These are phyloP conservation scores for Yponomeuta malinellus DNA, from an alignment of 2,888 invertebrate species.

Conservation along the genomic window DNA sequence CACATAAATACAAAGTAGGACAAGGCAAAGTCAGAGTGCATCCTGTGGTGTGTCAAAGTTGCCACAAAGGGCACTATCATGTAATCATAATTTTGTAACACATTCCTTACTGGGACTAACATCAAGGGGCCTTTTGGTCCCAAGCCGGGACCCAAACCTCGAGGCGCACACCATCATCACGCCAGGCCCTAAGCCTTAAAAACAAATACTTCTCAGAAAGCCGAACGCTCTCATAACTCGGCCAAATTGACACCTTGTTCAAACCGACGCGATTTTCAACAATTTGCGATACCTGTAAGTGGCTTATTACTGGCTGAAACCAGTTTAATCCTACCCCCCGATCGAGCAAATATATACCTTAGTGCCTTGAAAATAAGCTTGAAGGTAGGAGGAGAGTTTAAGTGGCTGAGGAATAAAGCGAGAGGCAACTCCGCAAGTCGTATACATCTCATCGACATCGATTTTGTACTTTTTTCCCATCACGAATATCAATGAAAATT, in stretches of 20 bases:
- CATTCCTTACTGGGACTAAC: too few relatives aligned
- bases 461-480: slow-evolving; percentile 70
- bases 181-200: slow-evolving; percentile 48
- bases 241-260: slow-evolving; percentile 74
- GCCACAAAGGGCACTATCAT: too few relatives aligned
- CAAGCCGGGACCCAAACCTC: slow-evolving; percentile 25
- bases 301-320: slow-evolving; percentile 60
- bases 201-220: slow-evolving; percentile 72
- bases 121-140: background rate
- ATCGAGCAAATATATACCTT: background rate
- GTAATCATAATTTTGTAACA: too few relatives aligned
- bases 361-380: background rate
- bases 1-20: too few relatives aligned
- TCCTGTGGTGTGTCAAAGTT: too few relatives aligned
- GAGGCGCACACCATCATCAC: slow-evolving; percentile 18
- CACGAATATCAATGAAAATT: slow-evolving; percentile 75
- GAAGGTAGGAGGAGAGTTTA: background rate
- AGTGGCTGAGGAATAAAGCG: slow-evolving; percentile 1
- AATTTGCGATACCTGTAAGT: slow-evolving; percentile 70
- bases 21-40: too few relatives aligned
- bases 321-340: background rate
- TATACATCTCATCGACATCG: slow-evolving; percentile 65
- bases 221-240: slow-evolving; percentile 64
- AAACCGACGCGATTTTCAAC: slow-evolving; percentile 65
- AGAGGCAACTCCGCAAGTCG: slow-evolving; percentile 32